These are phyloP conservation scores for Dryobota labecula DNA, from an alignment of 2,888 invertebrate species.

Conservation along the genomic window DNA sequence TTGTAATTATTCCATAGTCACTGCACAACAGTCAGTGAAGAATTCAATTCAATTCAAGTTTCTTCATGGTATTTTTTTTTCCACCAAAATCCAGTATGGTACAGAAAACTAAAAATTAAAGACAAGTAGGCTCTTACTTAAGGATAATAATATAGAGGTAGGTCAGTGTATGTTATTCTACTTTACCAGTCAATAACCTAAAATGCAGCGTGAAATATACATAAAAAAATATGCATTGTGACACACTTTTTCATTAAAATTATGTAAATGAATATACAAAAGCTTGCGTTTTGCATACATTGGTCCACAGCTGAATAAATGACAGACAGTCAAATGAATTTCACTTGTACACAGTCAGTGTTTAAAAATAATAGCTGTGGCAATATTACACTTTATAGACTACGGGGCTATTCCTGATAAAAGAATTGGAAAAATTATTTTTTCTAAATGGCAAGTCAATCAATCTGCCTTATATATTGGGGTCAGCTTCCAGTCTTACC, in stretches of 20 bases:
- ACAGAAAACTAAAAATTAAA: background rate
- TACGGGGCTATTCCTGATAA: conserved; percentile 35
- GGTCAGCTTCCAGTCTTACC: no score
- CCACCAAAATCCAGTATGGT: no score
- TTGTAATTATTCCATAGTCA: background rate
- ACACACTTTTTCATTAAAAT: conserved; percentile 47
- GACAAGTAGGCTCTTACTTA: background rate
- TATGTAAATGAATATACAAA: conserved; percentile 58
- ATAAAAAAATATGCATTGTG: conserved; percentile 38
- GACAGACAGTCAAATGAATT: conserved; percentile 60
- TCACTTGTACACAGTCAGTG: conserved; percentile 30
- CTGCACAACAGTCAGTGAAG: background rate
- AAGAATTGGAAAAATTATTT: no score
- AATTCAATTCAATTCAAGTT: background rate
- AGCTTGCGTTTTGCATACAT: conserved; percentile 43
- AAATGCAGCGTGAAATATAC: conserved; percentile 34
- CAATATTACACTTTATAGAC: conserved; percentile 30
- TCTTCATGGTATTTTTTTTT: background rate
- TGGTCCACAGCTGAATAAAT: conserved; percentile 69
- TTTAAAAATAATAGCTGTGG: conserved; percentile 37
- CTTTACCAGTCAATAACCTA: conserved; percentile 52
- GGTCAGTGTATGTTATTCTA: conserved; percentile 25
- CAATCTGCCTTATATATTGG: no score
- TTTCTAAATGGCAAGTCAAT: background rate
- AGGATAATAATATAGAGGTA: conserved; percentile 10